Percentiles rank a stretch among this genome's conserved stretches.
Conservation (phyloP, 92 coral and sea anemone species). For the Paragorgia papillata region DNA sequence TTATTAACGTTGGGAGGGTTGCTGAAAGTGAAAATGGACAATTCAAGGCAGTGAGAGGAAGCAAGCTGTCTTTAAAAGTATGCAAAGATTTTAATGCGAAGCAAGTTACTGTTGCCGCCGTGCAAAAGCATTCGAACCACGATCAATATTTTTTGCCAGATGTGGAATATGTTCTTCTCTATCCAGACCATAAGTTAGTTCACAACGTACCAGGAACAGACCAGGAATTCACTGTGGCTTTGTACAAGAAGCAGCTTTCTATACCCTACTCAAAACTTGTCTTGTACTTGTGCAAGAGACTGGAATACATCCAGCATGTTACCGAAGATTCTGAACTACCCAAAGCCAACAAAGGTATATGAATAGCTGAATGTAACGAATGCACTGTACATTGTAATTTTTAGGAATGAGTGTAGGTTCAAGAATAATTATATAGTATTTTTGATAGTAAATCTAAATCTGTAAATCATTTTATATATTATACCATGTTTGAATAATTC, state of each 20-base stretch:
- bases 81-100: constrained; percentile 35
- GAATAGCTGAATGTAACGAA: too few species aligned
- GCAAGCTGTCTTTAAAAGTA: constrained; percentile 41
- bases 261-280: constrained; percentile 9
- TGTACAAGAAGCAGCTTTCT: constrained; percentile 3
- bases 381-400: too few species aligned
- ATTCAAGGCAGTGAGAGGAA: constrained; percentile 43
- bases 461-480: too few species aligned
- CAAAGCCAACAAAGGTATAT: too few species aligned
- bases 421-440: too few species aligned
- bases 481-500: too few species aligned
- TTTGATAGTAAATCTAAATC: too few species aligned
- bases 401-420: too few species aligned
- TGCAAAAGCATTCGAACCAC: constrained; percentile 30
- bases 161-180: constrained; percentile 33
- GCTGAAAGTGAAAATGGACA: constrained; percentile 31
- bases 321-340: too few species aligned
- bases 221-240: too few species aligned
- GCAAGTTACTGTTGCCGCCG: constrained; percentile 25
- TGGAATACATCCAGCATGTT: too few species aligned
- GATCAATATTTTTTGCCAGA: constrained; percentile 23
- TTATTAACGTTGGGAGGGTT: constrained; percentile 53
- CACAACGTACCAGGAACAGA: constrained; percentile 6
- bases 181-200: constrained; percentile 22
- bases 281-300: too few species aligned